phyloP scores from a whole-genome alignment of 2,797 vertebrate species.

The Numenius phaeopus region DNA sequence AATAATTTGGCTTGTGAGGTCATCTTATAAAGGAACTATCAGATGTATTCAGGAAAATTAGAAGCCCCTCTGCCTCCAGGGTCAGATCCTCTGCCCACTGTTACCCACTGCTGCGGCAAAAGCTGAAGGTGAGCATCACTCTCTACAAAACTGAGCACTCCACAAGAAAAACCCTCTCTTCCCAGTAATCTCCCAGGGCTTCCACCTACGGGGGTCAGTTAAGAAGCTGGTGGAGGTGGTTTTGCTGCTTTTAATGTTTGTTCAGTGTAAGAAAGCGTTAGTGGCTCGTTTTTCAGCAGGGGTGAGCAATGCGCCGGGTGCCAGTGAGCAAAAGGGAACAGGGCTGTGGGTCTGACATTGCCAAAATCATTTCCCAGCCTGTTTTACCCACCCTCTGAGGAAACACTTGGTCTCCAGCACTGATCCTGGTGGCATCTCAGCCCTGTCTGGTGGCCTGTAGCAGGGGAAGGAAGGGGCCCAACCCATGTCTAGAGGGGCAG shows the following conservation, averaged over 20 bases:
- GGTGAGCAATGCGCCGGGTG: neutral
- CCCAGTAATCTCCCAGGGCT: neutral
- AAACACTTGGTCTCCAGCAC: neutral
- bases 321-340: neutral
- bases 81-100: neutral
- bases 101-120: neutral
- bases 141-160: neutral
- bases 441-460: neutral
- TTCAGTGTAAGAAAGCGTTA: neutral
- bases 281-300: neutral
- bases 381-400: neutral
- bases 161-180: neutral
- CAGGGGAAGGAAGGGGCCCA: neutral
- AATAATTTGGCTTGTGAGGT: conserved; percentile 2
- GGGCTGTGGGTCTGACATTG: fast-evolving
- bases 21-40: neutral
- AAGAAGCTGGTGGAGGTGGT: conserved; percentile 16
- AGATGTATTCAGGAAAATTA: neutral
- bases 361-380: neutral
- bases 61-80: neutral
- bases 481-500: neutral
- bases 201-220: neutral
- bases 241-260: conserved; percentile 11
- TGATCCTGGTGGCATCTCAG: neutral
- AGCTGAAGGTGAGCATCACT: neutral